Evolutionary conservation across 2,888 invertebrate species (phyloP).

Genomic region (Eristalis tenax): DNA sequence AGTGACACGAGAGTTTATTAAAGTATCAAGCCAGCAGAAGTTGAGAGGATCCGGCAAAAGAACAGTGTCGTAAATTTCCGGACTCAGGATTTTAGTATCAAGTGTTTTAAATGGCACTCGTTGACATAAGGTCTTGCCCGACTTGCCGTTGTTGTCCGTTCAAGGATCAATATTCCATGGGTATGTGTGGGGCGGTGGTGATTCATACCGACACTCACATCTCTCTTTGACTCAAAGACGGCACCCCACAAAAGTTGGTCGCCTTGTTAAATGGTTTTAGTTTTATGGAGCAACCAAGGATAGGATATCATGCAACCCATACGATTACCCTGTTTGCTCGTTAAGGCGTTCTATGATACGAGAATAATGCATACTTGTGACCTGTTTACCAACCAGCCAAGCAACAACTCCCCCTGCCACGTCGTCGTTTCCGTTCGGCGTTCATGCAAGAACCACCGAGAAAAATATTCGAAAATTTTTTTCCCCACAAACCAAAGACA

Average conservation of each 20-base stretch:
- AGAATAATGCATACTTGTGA: conserved; percentile 1
- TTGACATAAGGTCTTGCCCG: too few species aligned
- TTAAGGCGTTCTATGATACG: not conserved
- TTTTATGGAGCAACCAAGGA: not conserved
- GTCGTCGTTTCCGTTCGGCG: not conserved
- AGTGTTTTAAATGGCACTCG: not conserved
- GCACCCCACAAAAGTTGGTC: not conserved
- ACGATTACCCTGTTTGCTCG: not conserved
- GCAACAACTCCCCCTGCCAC: not conserved
- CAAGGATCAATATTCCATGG: not conserved
- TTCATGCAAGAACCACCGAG: not conserved
- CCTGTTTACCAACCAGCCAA: not conserved
- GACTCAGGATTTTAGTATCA: not conserved
- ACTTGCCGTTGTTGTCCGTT: not conserved
- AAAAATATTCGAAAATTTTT: conserved; percentile 3
- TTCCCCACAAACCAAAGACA: not conserved
- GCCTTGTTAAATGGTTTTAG: not conserved
- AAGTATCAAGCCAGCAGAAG: too few species aligned
- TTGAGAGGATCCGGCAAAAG: too few species aligned
- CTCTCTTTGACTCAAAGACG: not conserved
- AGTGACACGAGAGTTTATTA: too few species aligned
- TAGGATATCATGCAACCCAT: not conserved
- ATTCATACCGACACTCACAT: not conserved
- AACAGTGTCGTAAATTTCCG: too few species aligned
- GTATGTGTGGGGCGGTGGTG: not conserved